Evolutionary conservation across 2,888 invertebrate genomes (phyloP), one percentile per base, ranked within the genome.

Genomic region (Amphimallon solstitiale): DNA sequence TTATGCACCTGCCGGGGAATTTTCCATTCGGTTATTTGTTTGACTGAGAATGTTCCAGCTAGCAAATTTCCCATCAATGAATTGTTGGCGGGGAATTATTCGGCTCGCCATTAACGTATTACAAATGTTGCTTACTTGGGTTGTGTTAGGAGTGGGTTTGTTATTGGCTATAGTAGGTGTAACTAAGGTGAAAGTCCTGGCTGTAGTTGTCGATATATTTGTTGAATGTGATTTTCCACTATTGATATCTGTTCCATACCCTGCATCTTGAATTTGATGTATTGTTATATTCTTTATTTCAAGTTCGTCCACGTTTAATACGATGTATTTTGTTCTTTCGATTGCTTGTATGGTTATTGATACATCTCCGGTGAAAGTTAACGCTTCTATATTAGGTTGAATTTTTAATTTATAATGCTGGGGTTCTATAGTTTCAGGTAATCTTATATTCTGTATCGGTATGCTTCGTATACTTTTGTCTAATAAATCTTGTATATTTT

Each of bases 331-430:
- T 1, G 80, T 80, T 64, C 73, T 23, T 67, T 75, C 65, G 23
- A 71, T 72, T 63, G 78, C 78, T 40, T 76, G 73, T n/a, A 82
- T 70, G 21, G 74, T 63, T 15, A 81, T 81, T 29, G 75, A 71
- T 0, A 80, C 79, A 63, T 73, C 72, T 3, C 80, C 81, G 4
- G 75, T 76, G 68, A 81, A 81, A 1, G 79, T 80, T 56, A 80
- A 80, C 71, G 79, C 80, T 23, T 76, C 73, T 2, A 70, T 63
- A 4, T 70, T 67, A 5, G 82, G 81, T 68, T 79, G 76, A 3
- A 82, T 74, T 71, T 74, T 75, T 6, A 82, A 60, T 35, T 75
- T 74, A 67, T 82, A 82, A 67, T 78, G 74, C 1, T 75, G 49
- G 0, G 81, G 81, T 65, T 70, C 67, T 3, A 81, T 17, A 48